These are phyloP conservation scores for Phalacrocorax aristotelis DNA, from an alignment of 2,113 vertebrate genomes.

Conservation along the genomic window DNA sequence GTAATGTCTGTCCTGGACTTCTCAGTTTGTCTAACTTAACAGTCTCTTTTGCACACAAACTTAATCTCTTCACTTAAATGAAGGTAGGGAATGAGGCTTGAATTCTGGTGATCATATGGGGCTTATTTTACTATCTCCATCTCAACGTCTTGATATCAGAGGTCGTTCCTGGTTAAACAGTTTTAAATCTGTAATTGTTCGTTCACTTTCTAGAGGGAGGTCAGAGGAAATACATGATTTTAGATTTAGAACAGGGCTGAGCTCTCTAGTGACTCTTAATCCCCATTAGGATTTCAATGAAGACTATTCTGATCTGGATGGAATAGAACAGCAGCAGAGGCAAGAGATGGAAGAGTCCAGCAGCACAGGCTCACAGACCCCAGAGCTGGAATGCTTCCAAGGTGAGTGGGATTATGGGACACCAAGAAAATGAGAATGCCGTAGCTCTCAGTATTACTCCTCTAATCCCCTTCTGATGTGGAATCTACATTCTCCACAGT, in stretches of 20 bases:
- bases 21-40: background rate
- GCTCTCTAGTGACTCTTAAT: background rate
- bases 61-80: background rate
- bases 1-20: background rate
- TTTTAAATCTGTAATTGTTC: background rate
- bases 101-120: background rate
- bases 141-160: background rate
- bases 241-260: background rate
- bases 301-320: constrained; percentile 84
- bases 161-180: background rate
- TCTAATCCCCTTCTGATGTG: background rate
- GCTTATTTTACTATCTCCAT: background rate
- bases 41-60: background rate
- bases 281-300: constrained; percentile 79
- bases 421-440: background rate
- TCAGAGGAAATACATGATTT: background rate
- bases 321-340: constrained; percentile 74
- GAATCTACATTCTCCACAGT: background rate
- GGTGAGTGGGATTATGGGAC: constrained; percentile 65
- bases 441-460: background rate
- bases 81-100: background rate
- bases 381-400: constrained; percentile 83
- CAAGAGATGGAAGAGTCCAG: constrained; percentile 87
- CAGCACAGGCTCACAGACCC: constrained; percentile 89
- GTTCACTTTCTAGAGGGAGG: background rate